These are phyloP conservation scores for Ophion ellenae DNA, from an alignment of 2,888 invertebrate genomes.

Conservation along the genomic window DNA sequence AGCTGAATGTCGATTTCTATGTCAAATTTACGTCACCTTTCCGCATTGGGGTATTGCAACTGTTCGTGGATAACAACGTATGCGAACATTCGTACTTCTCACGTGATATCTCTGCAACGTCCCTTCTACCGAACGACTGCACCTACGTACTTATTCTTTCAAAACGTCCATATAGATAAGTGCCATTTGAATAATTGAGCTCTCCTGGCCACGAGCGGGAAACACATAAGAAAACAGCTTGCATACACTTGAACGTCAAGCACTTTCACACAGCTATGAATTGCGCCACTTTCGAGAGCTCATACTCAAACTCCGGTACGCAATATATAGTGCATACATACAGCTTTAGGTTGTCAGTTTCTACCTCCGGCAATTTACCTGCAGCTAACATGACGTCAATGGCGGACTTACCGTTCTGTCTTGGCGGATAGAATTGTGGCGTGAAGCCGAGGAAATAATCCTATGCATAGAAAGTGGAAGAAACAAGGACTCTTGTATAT, in stretches of 20 bases:
- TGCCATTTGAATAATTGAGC: conserved; percentile 27
- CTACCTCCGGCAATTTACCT: conserved; percentile 12
- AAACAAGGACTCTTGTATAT: neutral
- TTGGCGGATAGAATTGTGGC: conserved; percentile 38
- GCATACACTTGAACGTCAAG: conserved; percentile 5
- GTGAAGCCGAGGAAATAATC: conserved; percentile 24
- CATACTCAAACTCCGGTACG: neutral
- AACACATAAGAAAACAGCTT: conserved; percentile 23
- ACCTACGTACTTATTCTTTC: conserved; percentile 2
- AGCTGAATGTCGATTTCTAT: neutral
- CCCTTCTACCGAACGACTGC: conserved; percentile 1
- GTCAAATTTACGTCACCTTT: neutral
- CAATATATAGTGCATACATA: conserved; percentile 26
- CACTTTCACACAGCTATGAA: conserved; percentile 4
- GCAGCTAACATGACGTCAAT: conserved; percentile 60
- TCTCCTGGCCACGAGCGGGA: conserved; percentile 4
- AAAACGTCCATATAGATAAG: conserved; percentile 8
- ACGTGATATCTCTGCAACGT: neutral
- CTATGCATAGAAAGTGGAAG: neutral
- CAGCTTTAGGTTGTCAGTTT: conserved; percentile 3
- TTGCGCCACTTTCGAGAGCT: conserved; percentile 32
- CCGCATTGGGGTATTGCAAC: neutral
- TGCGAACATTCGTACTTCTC: neutral
- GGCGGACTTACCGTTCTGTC: conserved; percentile 57
- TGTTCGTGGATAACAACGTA: neutral